Percentiles rank a stretch among this genome's conserved stretches.
Evolutionary conservation across 2,797 vertebrate genomes (phyloP).

Genomic region (Siniperca scherzeri): DNA sequence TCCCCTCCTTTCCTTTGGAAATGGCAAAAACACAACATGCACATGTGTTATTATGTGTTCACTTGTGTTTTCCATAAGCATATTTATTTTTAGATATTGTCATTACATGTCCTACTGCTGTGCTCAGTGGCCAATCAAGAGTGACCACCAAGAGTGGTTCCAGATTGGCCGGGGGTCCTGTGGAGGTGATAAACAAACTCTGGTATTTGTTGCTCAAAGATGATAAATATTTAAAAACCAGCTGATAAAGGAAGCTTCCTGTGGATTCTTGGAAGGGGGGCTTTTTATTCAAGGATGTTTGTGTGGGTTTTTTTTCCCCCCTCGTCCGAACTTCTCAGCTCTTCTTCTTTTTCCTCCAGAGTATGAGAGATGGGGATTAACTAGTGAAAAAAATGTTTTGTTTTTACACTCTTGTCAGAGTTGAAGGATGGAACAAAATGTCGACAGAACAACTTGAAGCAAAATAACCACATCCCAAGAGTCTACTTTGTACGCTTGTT

Average conservation of each 20-base stretch:
- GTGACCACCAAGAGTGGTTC: neutral
- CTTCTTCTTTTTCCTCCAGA: neutral
- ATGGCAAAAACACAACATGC: neutral
- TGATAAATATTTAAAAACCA: slow-evolving; percentile 60
- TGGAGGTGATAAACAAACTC: slow-evolving; percentile 49
- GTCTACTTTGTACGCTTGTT: slow-evolving; percentile 23
- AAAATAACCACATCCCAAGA: slow-evolving; percentile 25
- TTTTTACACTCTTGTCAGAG: slow-evolving; percentile 1
- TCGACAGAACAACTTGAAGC: neutral
- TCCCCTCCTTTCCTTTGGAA: neutral
- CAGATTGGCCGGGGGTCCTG: slow-evolving; percentile 3
- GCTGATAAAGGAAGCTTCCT: slow-evolving; percentile 31
- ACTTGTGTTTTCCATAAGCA: neutral
- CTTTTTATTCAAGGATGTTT: slow-evolving; percentile 14
- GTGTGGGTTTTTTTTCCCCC: neutral
- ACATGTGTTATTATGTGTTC: neutral
- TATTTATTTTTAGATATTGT: slow-evolving; percentile 11
- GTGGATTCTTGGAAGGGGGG: slow-evolving; percentile 13
- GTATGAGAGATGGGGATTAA: slow-evolving; percentile 15
- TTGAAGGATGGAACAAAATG: slow-evolving; percentile 21
- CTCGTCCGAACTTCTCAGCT: neutral
- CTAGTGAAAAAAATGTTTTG: neutral
- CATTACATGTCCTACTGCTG: neutral
- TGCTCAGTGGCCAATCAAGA: neutral
- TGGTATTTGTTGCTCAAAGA: slow-evolving; percentile 34